Percentiles rank a stretch among this genome's conserved stretches.
These are phyloP conservation scores for Notarius lentiginosus DNA, from an alignment of 2,113 vertebrate species.

Conservation along the genomic window DNA sequence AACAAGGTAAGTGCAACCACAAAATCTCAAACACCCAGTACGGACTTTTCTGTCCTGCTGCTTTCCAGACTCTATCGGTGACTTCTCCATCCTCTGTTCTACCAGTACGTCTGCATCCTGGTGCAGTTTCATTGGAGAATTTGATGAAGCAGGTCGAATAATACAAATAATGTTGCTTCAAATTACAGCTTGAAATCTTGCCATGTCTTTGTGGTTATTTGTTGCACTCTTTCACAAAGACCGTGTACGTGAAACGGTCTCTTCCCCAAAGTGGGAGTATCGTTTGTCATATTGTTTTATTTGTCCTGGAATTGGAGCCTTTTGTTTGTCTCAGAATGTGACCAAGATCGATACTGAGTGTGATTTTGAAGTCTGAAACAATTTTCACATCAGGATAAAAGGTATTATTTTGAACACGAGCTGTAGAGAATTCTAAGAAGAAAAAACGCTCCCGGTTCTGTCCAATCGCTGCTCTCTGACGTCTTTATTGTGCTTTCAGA, in stretches of 20 bases:
- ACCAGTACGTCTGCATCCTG: background rate
- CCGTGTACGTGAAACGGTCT: background rate
- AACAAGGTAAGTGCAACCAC: constrained; percentile 85
- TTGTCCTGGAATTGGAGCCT: background rate
- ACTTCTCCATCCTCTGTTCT: background rate
- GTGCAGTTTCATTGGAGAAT: background rate
- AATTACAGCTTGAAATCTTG: background rate
- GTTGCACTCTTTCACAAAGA: background rate
- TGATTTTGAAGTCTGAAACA: background rate
- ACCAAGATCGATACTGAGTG: background rate
- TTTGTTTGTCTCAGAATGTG: background rate
- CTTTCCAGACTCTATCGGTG: background rate
- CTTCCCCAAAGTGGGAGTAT: background rate
- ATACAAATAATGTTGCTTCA: background rate
- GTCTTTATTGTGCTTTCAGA: background rate
- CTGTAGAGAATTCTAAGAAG: background rate
- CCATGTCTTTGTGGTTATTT: background rate
- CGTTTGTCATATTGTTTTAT: background rate
- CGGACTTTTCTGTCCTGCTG: background rate
- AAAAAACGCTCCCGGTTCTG: background rate
- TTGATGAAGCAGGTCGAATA: background rate
- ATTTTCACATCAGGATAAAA: background rate
- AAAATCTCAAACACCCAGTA: background rate
- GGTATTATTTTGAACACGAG: constrained; percentile 18
- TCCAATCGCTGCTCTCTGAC: background rate